Conservation (phyloP, 2,797 vertebrate species). For the Vespertilio murinus region DNA sequence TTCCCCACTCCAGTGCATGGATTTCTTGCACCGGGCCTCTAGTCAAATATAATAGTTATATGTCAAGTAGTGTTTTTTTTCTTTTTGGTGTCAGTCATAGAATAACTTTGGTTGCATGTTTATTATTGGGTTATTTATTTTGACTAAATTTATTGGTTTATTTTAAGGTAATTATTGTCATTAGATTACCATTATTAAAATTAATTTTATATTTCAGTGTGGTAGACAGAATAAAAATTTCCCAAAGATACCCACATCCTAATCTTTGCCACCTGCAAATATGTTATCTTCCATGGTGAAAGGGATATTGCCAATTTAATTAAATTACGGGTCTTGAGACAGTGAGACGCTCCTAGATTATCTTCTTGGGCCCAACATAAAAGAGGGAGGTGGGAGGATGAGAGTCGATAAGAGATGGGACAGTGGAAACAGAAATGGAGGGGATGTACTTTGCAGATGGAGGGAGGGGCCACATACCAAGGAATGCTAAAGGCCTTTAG, state of each 20-base stretch:
- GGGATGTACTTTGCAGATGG: neutral
- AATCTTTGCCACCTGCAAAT: neutral
- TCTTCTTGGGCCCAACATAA: neutral
- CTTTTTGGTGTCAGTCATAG: conserved; percentile 30
- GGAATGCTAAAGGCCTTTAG: neutral
- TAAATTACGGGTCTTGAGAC: neutral
- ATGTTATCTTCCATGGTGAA: neutral
- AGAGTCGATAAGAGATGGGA: neutral
- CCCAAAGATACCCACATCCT: neutral
- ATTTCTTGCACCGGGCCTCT: too few species aligned
- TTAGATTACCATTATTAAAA: neutral
- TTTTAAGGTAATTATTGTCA: conserved; percentile 7
- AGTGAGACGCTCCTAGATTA: neutral
- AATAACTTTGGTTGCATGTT: neutral
- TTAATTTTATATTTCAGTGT: neutral
- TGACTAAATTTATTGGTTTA: neutral
- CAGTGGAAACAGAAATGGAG: neutral
- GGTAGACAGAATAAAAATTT: neutral
- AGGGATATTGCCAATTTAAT: neutral
- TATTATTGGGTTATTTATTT: neutral
- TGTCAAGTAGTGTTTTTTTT: conserved; percentile 46
- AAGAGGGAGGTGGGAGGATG: neutral
- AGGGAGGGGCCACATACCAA: neutral
- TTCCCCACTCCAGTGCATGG: too few species aligned
- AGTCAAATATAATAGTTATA: conserved; percentile 48